These are phyloP conservation scores for Chionis minor DNA, from an alignment of 2,113 vertebrate species.

Conservation along the genomic window DNA sequence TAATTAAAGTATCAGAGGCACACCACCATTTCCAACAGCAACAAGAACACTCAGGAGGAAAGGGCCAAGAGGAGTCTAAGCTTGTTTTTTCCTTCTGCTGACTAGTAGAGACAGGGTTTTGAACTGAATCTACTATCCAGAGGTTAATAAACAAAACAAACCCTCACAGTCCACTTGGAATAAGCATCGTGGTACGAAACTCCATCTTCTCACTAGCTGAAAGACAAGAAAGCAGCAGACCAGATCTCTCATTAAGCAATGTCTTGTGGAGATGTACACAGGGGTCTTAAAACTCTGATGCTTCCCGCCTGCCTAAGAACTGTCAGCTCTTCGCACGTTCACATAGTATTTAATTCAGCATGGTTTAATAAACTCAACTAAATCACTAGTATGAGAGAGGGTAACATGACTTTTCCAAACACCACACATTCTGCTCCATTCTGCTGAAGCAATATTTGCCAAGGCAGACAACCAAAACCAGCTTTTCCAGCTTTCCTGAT, in stretches of 20 bases:
- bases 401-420: not conserved
- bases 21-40: not conserved
- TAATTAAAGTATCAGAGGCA: not conserved
- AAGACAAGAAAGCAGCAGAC: not conserved
- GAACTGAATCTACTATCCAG: not conserved
- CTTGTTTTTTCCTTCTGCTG: not conserved
- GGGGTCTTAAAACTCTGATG: not conserved
- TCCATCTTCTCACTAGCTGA: not conserved
- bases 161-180: not conserved
- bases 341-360: not conserved
- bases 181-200: not conserved
- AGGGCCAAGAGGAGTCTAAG: not conserved
- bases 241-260: not conserved
- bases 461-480: slow-evolving; percentile 22
- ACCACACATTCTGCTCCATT: not conserved
- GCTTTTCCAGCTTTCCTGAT: slow-evolving; percentile 53
- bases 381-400: not conserved
- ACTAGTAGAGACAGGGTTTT: not conserved
- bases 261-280: not conserved
- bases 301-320: not conserved
- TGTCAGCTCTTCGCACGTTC: not conserved
- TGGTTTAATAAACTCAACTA: not conserved
- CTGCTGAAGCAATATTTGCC: not conserved
- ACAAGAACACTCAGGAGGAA: not conserved
- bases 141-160: not conserved